Evolutionary conservation across 2,797 vertebrate genomes (phyloP).

Genomic region (Lithobates sylvaticus): DNA sequence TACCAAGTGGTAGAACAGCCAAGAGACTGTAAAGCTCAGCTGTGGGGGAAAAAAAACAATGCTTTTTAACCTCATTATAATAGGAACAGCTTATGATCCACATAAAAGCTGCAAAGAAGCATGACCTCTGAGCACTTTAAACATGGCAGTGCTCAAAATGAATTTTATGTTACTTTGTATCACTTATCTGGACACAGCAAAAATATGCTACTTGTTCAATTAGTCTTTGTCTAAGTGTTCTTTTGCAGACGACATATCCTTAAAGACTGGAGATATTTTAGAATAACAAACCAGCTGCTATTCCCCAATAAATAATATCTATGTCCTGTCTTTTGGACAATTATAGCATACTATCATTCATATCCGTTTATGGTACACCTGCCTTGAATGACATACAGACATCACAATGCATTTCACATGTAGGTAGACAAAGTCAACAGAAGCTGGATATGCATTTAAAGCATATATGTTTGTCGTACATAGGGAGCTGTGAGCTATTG

Average conservation of each 20-base stretch:
- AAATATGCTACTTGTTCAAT: neutral
- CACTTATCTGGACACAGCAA: neutral
- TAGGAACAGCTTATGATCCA: neutral
- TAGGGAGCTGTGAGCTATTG: neutral
- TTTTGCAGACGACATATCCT: no score
- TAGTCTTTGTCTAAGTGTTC: neutral
- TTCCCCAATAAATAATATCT: neutral
- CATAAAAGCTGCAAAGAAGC: neutral
- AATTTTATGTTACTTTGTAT: no score
- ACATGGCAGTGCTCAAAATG: no score
- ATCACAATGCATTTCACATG: neutral
- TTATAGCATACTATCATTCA: neutral
- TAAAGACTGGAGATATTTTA: neutral
- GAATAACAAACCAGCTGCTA: neutral
- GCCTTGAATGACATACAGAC: neutral
- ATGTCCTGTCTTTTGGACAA: neutral
- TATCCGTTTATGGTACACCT: neutral
- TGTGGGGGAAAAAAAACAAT: no score
- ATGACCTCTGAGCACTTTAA: no score
- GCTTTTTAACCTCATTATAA: neutral
- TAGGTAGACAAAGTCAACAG: neutral
- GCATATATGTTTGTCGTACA: neutral
- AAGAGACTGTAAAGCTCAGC: no score
- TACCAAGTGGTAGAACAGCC: no score
- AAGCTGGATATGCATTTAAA: neutral